Conservation (phyloP, 2,888 invertebrate genomes). For the Creontiades dilutus region DNA sequence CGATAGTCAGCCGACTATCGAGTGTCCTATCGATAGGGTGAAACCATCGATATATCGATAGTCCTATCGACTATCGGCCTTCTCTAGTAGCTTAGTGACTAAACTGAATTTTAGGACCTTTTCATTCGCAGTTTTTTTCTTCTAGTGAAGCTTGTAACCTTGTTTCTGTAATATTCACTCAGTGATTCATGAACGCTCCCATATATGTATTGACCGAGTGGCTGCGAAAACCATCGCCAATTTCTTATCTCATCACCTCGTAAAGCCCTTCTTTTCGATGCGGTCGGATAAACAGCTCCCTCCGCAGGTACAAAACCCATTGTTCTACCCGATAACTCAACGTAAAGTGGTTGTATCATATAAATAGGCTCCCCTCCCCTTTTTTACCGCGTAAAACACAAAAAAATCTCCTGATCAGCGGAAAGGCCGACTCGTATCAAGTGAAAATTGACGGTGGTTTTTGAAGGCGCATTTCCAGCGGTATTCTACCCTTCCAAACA, state of each 20-base stretch:
- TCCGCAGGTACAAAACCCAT: not conserved
- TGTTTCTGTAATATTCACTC: no score
- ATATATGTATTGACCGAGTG: not conserved
- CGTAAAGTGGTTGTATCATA: not conserved
- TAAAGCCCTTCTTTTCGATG: no score
- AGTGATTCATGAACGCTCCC: not conserved
- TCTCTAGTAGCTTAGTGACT: no score
- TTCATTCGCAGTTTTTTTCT: no score
- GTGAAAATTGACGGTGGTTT: conserved; percentile 48
- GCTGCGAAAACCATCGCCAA: not conserved
- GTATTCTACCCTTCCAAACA: conserved; percentile 6
- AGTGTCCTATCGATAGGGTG: no score
- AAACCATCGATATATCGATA: no score
- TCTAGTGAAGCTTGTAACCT: no score
- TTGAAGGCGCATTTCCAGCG: not conserved
- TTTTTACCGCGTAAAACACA: not conserved
- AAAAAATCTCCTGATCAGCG: not conserved
- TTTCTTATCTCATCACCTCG: not conserved
- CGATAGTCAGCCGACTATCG: no score
- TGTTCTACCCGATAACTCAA: not conserved
- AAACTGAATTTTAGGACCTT: no score
- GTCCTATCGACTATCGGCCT: no score
- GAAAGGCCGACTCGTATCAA: not conserved
- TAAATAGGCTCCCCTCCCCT: not conserved
- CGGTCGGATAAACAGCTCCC: not conserved